Conservation (phyloP, 2,797 vertebrate species). For the Parotocinclus haroldoi region DNA sequence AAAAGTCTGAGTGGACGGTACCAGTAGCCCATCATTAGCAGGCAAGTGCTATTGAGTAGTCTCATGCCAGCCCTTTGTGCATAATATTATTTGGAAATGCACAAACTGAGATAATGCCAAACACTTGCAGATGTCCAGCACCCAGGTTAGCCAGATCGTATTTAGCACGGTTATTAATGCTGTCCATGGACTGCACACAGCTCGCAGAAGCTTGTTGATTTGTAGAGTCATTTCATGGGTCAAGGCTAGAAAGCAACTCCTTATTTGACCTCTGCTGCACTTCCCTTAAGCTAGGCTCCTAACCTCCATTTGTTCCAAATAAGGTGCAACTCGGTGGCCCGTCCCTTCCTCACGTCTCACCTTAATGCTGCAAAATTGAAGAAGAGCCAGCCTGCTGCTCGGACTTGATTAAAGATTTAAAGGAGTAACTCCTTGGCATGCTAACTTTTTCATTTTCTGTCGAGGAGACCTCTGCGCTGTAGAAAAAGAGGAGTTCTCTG, state of each 20-base stretch:
- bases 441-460: constrained; percentile 7
- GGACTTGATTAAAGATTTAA: constrained; percentile 24
- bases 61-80: no score
- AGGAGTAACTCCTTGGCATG: background rate
- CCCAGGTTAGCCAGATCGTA: constrained; percentile 9
- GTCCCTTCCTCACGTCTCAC: background rate
- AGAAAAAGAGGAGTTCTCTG: constrained; percentile 2
- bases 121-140: background rate
- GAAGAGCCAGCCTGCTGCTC: constrained; percentile 10
- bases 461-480: constrained; percentile 8
- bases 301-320: constrained; percentile 7
- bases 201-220: background rate
- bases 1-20: no score
- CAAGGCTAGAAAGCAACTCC: constrained; percentile 9
- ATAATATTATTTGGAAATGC: no score
- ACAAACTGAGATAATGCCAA: background rate
- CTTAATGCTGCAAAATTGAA: constrained; percentile 1
- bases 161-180: constrained; percentile 9
- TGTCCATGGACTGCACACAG: background rate
- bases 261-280: background rate
- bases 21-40: no score
- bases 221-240: background rate
- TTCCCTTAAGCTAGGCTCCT: constrained; percentile 12
- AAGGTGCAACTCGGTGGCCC: background rate
- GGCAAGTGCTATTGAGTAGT: no score